These are phyloP conservation scores for Myanophis thanlyinensis DNA, from an alignment of 2,113 vertebrate species.

Conservation along the genomic window DNA sequence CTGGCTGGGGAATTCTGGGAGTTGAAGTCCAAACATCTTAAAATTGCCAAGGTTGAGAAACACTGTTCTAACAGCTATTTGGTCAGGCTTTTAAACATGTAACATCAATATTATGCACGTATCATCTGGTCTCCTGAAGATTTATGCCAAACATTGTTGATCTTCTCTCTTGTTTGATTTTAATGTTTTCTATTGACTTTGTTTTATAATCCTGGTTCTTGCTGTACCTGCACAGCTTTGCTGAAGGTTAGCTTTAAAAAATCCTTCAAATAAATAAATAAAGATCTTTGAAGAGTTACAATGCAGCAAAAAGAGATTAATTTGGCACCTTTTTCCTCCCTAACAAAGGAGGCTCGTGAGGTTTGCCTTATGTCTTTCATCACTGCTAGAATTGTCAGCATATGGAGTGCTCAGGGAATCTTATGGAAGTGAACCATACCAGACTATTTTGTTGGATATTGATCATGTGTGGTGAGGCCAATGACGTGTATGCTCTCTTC, in stretches of 20 bases:
- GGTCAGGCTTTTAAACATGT: not conserved
- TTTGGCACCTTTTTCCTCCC: not conserved
- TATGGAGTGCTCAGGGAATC: not conserved
- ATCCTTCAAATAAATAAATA: conserved; percentile 5
- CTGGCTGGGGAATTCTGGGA: too few species aligned
- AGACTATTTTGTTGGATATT: not conserved
- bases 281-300: not conserved
- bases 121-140: not conserved
- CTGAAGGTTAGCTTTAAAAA: not conserved
- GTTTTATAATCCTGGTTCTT: not conserved
- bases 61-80: not conserved
- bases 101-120: not conserved
- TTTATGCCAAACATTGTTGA: not conserved
- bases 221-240: not conserved
- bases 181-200: not conserved
- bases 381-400: not conserved
- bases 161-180: not conserved
- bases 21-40: too few species aligned
- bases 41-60: too few species aligned
- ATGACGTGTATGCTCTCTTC: not conserved
- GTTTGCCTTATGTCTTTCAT: not conserved
- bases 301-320: not conserved
- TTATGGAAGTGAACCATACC: not conserved
- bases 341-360: not conserved
- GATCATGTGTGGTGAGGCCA: not conserved